These are phyloP conservation scores for Meteorus sp. DNA, from an alignment of 1,140 invertebrate species.

Conservation along the genomic window DNA sequence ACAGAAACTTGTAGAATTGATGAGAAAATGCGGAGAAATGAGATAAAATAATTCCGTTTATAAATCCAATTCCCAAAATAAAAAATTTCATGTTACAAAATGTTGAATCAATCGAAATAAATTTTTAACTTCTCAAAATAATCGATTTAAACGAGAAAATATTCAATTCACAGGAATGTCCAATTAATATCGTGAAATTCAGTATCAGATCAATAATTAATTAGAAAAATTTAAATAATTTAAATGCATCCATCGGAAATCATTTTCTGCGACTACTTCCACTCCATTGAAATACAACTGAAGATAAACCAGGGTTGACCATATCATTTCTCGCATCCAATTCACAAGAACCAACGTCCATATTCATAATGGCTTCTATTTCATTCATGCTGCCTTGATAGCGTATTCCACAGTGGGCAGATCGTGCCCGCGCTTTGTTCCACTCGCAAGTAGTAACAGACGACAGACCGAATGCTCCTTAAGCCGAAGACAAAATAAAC, in stretches of 20 bases:
- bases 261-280: too few relatives aligned
- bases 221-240: too few relatives aligned
- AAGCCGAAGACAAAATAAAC: conserved; percentile 1
- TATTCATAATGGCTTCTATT: not conserved
- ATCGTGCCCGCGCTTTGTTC: conserved; percentile 31
- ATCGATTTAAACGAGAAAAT: not conserved
- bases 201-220: too few relatives aligned
- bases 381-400: conserved; percentile 25
- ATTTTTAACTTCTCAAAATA: too few relatives aligned
- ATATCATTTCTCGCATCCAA: not conserved
- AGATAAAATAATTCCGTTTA: too few relatives aligned
- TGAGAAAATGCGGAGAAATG: too few relatives aligned
- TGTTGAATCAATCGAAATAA: not conserved
- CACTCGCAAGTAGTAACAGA: conserved; percentile 24
- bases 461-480: too few relatives aligned
- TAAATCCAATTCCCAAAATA: not conserved
- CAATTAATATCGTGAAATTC: not conserved
- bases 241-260: too few relatives aligned
- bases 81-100: not conserved
- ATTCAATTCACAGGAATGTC: not conserved
- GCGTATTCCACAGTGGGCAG: conserved; percentile 24
- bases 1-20: too few relatives aligned
- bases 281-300: too few relatives aligned
- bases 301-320: too few relatives aligned
- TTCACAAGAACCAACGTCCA: not conserved